Base-by-base conservation (phyloP, 2,797 vertebrate genomes). In the Acanthopagrus latus region DNA sequence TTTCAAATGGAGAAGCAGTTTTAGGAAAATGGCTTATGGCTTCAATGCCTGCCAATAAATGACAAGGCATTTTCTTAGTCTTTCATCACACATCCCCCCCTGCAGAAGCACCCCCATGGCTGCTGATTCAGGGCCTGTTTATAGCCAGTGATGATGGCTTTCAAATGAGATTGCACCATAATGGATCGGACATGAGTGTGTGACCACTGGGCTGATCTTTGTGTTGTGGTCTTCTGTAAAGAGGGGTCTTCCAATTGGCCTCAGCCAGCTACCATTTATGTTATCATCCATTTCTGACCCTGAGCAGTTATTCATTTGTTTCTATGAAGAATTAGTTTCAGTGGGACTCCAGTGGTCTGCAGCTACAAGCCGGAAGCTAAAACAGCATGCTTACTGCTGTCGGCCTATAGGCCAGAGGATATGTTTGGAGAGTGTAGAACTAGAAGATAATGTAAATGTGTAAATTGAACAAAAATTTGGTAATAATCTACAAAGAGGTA, bases 41-140 rank as follows among this genome's bases (percentile, higher is more conserved):
- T 78, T 71, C 76, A 54, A 47, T 70, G 74, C 56, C 64, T 74
- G 83, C 88, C 85, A 86, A 86, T 85, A 87, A 89, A 86, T 91
- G 86, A 89, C 80, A 57, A 66, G 71, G 80, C 78, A 67, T 88
- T 92, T 93, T 89, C 76, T 74, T 56, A 59, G 74, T 79, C 86
- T 89, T 91, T 91, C 88, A 91, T 90, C 82, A 80, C 78, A 78
- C 70, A 63, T 63, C 64, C 58, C 50, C 25, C 78, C 57, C 71
- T 76, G 71, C 86, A 75, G 80, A 71, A 65, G 71, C 52, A 64
- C 44, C 59, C 59, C 41, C 64, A 64, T 51, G 57, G 75, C 78
- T 78, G 79, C 86, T 87, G 83, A 90, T 86, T 86, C 85, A 88
- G 75, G 50, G 74, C 47, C 79, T 78, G 84, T 89, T 87, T 83